phyloP scores from a whole-genome alignment of 1,140 invertebrate species.

The Conopomorpha cramerella region DNA sequence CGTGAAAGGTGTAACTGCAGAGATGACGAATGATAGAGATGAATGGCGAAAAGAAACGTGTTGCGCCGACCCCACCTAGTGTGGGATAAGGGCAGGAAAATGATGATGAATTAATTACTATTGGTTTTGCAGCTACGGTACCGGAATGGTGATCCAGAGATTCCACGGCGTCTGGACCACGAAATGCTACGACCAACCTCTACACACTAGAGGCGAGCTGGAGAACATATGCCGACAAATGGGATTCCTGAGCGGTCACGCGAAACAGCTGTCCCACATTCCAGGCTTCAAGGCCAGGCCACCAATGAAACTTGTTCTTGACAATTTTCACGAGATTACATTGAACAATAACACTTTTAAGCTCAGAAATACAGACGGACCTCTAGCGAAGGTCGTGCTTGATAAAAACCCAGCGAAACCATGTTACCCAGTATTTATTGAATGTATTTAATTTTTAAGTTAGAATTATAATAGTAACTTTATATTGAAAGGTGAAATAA shows the following conservation, averaged over 20 bases:
- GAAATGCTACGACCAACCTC: constrained; percentile 29
- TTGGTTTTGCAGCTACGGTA: constrained; percentile 28
- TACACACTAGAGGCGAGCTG: constrained; percentile 35
- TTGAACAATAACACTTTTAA: constrained; percentile 37
- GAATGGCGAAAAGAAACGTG: too few species aligned
- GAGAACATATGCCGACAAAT: constrained; percentile 37
- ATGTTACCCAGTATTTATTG: constrained; percentile 43
- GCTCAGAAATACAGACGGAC: constrained; percentile 29
- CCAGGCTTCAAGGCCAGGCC: constrained; percentile 11
- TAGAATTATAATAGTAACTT: constrained; percentile 1
- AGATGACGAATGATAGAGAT: too few species aligned
- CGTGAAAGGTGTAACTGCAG: too few species aligned
- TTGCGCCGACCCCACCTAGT: too few species aligned
- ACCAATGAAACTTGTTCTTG: constrained; percentile 25
- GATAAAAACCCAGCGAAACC: constrained; percentile 17
- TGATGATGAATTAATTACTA: too few species aligned
- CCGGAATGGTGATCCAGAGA: constrained; percentile 31
- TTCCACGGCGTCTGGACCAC: constrained; percentile 40
- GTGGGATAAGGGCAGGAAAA: too few species aligned
- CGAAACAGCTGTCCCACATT: constrained; percentile 23
- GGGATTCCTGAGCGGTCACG: constrained; percentile 38
- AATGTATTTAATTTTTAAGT: constrained; percentile 26
- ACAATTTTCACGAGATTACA: constrained; percentile 27
- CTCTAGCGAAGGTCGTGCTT: constrained; percentile 24
- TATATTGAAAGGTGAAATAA: constrained; percentile 5